These are phyloP conservation scores for Lampris incognitus DNA, from an alignment of 2,113 vertebrate genomes.

Conservation along the genomic window DNA sequence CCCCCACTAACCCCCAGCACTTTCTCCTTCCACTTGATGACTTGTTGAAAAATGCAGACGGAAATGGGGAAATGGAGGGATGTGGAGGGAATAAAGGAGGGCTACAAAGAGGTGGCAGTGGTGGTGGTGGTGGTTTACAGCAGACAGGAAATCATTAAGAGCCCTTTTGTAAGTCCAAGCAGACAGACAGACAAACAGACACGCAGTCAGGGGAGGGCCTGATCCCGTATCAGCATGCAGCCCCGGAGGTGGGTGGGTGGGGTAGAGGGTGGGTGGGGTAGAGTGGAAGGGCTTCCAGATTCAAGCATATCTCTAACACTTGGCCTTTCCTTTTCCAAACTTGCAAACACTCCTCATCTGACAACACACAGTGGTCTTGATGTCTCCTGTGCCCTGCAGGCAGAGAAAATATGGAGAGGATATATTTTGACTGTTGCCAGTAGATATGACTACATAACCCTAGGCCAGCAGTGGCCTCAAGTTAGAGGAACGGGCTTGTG, in stretches of 20 bases:
- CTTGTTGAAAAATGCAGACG: constrained; percentile 44
- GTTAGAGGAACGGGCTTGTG: too few relatives aligned
- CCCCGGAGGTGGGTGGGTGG: too few relatives aligned
- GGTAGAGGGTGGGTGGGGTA: too few relatives aligned
- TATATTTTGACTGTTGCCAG: constrained; percentile 68
- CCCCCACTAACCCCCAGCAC: neutral
- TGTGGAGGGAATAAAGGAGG: constrained; percentile 10
- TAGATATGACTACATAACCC: constrained; percentile 47
- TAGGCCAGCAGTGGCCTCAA: neutral
- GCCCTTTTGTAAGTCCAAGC: constrained; percentile 15
- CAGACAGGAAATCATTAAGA: constrained; percentile 61
- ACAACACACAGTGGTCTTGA: constrained; percentile 62
- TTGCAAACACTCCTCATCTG: constrained; percentile 70
- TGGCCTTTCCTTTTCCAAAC: constrained; percentile 53
- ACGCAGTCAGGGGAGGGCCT: neutral
- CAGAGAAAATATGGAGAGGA: constrained; percentile 53
- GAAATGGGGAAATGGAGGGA: constrained; percentile 39
- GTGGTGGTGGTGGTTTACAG: constrained; percentile 13
- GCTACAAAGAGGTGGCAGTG: too few relatives aligned
- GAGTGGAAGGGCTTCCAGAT: too few relatives aligned
- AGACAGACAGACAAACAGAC: constrained; percentile 25
- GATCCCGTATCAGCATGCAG: neutral
- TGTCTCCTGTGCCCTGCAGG: constrained; percentile 46
- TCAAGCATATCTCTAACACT: constrained; percentile 26
- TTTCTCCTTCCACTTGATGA: constrained; percentile 11